Evolutionary conservation across 2,797 vertebrate species (phyloP).

Genomic region (Lagocephalus sceleratus): DNA sequence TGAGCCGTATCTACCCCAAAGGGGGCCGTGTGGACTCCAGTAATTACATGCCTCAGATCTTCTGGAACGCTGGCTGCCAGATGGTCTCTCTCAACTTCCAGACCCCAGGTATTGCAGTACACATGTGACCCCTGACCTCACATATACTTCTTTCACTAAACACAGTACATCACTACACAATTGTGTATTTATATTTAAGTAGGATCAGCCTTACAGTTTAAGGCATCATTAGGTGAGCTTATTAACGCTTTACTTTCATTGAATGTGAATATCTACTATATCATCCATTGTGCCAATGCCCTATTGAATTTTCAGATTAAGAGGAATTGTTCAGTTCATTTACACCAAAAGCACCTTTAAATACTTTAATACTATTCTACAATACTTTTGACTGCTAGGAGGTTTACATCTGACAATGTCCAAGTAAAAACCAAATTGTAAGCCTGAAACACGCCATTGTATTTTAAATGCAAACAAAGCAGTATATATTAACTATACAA

Average conservation of each 20-base stretch:
- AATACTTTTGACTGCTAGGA: no score
- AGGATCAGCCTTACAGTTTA: conserved; percentile 3
- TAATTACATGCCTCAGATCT: conserved; percentile 99
- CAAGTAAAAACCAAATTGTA: no score
- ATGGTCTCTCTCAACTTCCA: conserved; percentile 99
- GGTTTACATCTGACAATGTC: no score
- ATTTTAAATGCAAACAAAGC: no score
- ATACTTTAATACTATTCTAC: no score
- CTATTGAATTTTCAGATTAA: no score
- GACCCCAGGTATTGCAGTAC: conserved; percentile 90
- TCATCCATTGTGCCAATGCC: not conserved
- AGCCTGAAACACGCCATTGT: no score
- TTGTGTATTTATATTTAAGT: not conserved
- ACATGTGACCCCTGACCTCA: conserved; percentile 46
- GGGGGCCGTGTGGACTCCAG: conserved; percentile 98
- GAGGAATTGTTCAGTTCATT: no score
- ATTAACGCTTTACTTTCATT: no score
- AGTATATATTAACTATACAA: no score
- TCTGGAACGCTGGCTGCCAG: conserved; percentile 99
- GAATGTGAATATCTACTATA: no score
- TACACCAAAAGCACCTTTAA: no score
- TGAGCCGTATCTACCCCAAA: conserved; percentile 99
- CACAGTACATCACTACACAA: not conserved
- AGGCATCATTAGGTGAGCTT: conserved; percentile 3
- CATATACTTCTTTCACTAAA: conserved; percentile 12